phyloP scores from a whole-genome alignment of 2,797 vertebrate species.

The Furcifer pardalis region DNA sequence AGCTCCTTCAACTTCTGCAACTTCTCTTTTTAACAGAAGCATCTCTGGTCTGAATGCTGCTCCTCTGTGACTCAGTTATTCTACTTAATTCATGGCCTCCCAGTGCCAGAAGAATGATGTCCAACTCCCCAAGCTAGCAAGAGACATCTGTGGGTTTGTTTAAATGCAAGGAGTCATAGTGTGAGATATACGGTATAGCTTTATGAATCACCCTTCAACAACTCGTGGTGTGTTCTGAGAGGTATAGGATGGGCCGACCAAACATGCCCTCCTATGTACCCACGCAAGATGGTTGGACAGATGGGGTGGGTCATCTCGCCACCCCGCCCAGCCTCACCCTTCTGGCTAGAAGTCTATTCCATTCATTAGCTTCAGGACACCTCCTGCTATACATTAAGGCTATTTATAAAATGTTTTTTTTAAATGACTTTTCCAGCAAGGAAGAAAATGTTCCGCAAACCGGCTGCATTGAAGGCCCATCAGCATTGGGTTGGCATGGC shows the following conservation, averaged over 20 bases:
- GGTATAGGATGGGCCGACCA: conserved; percentile 80
- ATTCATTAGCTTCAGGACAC: conserved; percentile 71
- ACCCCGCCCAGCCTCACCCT: not conserved
- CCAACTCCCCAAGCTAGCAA: conserved; percentile 71
- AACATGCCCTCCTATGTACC: conserved; percentile 65
- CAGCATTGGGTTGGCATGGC: too few relatives aligned
- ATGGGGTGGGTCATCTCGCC: conserved; percentile 36
- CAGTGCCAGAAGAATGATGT: conserved; percentile 71
- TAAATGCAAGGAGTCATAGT: conserved; percentile 67
- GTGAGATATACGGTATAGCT: conserved; percentile 78
- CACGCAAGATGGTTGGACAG: conserved; percentile 63
- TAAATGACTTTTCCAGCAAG: conserved; percentile 60
- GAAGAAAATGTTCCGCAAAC: too few relatives aligned
- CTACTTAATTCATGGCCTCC: conserved; percentile 68
- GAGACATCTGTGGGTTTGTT: conserved; percentile 62
- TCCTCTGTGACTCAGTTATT: conserved; percentile 64
- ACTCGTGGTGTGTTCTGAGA: conserved; percentile 83
- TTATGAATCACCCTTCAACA: conserved; percentile 81
- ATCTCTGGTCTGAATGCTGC: conserved; percentile 65
- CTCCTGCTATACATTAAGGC: conserved; percentile 66
- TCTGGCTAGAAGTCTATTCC: conserved; percentile 49
- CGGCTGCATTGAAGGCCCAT: conserved; percentile 55
- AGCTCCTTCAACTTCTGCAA: conserved; percentile 40
- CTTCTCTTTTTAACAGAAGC: conserved; percentile 62
- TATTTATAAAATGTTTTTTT: conserved; percentile 71